Evolutionary conservation across 2,888 invertebrate genomes (phyloP).

Genomic region (Syrista parreyssii): DNA sequence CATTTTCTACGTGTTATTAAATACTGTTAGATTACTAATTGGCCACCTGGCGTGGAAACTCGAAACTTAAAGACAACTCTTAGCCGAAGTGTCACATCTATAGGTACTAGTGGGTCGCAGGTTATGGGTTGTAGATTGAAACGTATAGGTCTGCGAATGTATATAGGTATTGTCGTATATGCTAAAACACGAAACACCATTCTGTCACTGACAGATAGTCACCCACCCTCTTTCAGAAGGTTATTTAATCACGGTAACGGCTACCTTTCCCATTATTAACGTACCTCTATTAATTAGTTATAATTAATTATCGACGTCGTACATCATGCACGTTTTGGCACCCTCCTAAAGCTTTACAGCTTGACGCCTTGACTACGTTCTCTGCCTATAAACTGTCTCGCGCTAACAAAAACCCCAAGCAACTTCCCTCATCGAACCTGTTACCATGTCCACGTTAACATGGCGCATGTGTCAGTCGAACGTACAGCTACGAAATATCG

Average conservation of each 20-base stretch:
- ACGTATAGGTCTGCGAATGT: neutral
- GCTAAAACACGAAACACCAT: neutral
- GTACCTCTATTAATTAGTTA: conserved; percentile 18
- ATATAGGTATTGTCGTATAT: neutral
- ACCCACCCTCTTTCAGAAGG: neutral
- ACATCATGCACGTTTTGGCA: conserved; percentile 2
- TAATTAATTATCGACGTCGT: conserved; percentile 29
- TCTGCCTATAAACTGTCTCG: neutral
- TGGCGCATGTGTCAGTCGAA: neutral
- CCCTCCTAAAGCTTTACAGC: neutral
- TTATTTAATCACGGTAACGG: neutral
- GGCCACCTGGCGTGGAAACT: neutral
- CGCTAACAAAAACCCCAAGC: neutral
- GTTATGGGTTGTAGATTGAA: neutral
- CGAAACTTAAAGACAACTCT: neutral
- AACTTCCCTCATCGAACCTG: no score
- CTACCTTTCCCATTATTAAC: conserved; percentile 12
- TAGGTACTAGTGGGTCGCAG: neutral
- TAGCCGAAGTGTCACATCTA: neutral
- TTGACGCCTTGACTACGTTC: neutral
- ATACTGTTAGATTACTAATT: neutral
- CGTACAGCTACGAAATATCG: neutral
- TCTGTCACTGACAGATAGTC: neutral
- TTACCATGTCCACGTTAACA: neutral
- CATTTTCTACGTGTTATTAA: neutral